These are phyloP conservation scores for Plebejus melissa DNA, from an alignment of 2,888 invertebrate species.

Conservation along the genomic window DNA sequence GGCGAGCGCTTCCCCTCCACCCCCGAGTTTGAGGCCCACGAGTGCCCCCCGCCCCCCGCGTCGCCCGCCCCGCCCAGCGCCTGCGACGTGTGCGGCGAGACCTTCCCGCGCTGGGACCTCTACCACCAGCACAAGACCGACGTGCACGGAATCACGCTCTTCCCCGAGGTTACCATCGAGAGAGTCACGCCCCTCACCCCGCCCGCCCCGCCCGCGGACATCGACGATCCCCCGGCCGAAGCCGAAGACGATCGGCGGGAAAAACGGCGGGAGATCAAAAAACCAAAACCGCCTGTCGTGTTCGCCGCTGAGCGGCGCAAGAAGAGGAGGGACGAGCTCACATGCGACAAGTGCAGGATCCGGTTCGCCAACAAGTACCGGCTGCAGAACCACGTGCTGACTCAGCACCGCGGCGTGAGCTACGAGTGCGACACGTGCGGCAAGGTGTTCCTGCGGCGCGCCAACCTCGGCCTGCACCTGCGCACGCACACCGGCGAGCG, in stretches of 20 bases:
- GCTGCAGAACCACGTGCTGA: background rate
- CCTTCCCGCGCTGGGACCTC: background rate
- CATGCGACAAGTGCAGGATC: background rate
- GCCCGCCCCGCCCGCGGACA: background rate
- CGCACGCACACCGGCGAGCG: background rate
- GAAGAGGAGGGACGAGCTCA: background rate
- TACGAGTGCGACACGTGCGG: conserved; percentile 2
- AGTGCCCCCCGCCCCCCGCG: background rate
- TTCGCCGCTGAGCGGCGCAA: background rate
- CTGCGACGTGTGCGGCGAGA: background rate
- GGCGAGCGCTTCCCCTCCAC: background rate
- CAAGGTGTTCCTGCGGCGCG: conserved; percentile 3
- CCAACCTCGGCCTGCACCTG: background rate
- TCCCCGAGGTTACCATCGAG: background rate
- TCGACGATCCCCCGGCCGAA: background rate
- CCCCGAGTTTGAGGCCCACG: background rate
- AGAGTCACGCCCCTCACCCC: too few relatives aligned
- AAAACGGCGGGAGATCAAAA: background rate
- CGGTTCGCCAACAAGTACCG: background rate
- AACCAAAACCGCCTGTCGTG: background rate
- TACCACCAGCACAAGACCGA: conserved; percentile 9
- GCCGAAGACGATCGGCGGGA: background rate
- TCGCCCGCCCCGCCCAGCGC: background rate
- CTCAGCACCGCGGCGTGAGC: background rate
- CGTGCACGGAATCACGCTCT: background rate